phyloP scores from a whole-genome alignment of 2,797 vertebrate genomes.

The Leptoclinus maculatus region DNA sequence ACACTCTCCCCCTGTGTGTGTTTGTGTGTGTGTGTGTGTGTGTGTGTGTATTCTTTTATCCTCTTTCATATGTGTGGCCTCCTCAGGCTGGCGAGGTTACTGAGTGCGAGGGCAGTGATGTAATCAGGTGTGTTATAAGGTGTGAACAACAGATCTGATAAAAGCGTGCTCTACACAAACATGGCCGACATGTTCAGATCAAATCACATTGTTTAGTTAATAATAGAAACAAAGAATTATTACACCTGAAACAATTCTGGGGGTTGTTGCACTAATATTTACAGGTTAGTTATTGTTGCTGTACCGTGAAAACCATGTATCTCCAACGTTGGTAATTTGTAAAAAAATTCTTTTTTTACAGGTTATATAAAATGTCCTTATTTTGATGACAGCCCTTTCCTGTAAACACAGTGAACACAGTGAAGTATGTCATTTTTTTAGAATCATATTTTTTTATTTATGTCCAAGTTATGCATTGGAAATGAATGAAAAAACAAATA shows the following conservation, averaged over 20 bases:
- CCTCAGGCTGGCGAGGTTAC: conserved; percentile 27
- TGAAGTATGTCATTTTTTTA: background rate
- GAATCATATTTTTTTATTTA: background rate
- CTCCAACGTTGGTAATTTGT: background rate
- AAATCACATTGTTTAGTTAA: background rate
- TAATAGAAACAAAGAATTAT: background rate
- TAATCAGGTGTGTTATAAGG: conserved; percentile 32
- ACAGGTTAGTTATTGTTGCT: too few relatives aligned
- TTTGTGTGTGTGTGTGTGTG: conserved; percentile 22
- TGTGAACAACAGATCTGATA: conserved; percentile 11
- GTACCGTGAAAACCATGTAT: background rate
- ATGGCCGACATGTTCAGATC: background rate
- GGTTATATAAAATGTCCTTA: too few relatives aligned
- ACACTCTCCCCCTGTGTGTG: conserved; percentile 17
- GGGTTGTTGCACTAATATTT: background rate
- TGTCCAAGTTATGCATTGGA: background rate
- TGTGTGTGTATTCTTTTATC: conserved; percentile 17
- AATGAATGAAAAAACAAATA: background rate
- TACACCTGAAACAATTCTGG: background rate
- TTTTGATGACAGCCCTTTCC: background rate
- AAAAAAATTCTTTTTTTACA: too few relatives aligned
- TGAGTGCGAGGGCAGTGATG: conserved; percentile 29
- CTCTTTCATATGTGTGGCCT: conserved; percentile 33
- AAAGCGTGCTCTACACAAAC: background rate
- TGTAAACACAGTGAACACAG: background rate